These are phyloP conservation scores for Anaspis maculata DNA, from an alignment of 2,888 invertebrate genomes.

Conservation along the genomic window DNA sequence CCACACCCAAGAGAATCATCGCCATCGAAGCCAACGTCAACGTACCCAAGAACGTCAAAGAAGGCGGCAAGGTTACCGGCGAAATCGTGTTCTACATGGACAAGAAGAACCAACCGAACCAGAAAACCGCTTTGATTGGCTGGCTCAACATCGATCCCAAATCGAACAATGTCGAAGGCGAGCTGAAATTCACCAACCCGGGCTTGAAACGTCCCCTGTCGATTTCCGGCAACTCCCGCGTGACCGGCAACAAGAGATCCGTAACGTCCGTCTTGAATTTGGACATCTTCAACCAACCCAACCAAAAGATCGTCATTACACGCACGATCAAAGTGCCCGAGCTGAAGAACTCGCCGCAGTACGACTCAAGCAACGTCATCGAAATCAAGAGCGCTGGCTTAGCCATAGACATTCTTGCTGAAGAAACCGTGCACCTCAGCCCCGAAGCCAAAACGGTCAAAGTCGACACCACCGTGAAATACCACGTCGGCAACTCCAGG, in stretches of 20 bases:
- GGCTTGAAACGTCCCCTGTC: slow-evolving; percentile 40
- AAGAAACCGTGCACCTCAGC: slow-evolving; percentile 15
- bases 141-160: slow-evolving; percentile 47
- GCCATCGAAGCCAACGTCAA: slow-evolving; percentile 48
- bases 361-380: slow-evolving; percentile 39
- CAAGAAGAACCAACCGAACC: slow-evolving; percentile 60
- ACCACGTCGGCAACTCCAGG: slow-evolving; percentile 24
- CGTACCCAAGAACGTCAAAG: slow-evolving; percentile 20
- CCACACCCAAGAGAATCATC: slow-evolving; percentile 60
- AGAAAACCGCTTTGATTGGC: slow-evolving; percentile 54
- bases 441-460: slow-evolving; percentile 13
- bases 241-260: not conserved
- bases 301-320: slow-evolving; percentile 47
- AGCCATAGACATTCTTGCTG: slow-evolving; percentile 26
- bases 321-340: slow-evolving; percentile 27
- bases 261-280: slow-evolving; percentile 22
- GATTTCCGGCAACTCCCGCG: slow-evolving; percentile 1
- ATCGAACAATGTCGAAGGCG: slow-evolving; percentile 45
- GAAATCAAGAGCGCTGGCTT: slow-evolving; percentile 42
- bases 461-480: slow-evolving; percentile 14
- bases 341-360: slow-evolving; percentile 16
- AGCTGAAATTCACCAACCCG: slow-evolving; percentile 60
- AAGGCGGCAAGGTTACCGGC: slow-evolving; percentile 51
- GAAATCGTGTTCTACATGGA: slow-evolving; percentile 61
- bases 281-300: slow-evolving; percentile 52